Evolutionary conservation across 2,888 invertebrate genomes (phyloP), one percentile per base, ranked within the genome.

Genomic region (Pediacus dermestoides): DNA sequence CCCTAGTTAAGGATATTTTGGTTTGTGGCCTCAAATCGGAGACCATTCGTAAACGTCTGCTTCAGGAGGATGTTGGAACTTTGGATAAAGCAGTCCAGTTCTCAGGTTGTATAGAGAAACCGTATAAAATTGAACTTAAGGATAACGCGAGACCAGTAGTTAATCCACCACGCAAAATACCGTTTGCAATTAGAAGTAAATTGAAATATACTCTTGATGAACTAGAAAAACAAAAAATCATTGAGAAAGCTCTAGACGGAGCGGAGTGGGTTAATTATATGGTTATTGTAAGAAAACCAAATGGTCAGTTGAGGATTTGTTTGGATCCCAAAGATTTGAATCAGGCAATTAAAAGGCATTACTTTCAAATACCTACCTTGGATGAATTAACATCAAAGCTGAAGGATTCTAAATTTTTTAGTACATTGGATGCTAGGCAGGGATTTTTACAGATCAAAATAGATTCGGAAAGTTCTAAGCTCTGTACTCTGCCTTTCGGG

Each of bases 321-420:
- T 12, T 61, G 2, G 57, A 60, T 43, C 55, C 58, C 4, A 46
- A 46, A 21, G 23, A 58, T 34, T 41, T 61, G 31, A 63, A 63
- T 40, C 39, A 44, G 30, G 44, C 33, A 16, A 48, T 63, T 6
- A 37, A 45, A 21, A 26, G 28, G 9, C 22, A 38, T 14, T 26
- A 33, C 14, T 33, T 26, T 27, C 2, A 33, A 12, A 13, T 38
- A 12, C 38, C 33, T 4, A 38, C 33, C 4, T 18, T 38, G 4
- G 38, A 38, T 18, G 38, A 38, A 27, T 15, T 38, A 1, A 33
- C 33, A 10, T 7, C 8, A 15, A 33, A 32, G 27, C 9, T 38
- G 7, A 8, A 9, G 4, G 31, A 25, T 9, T 13, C 55, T 7
- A 53, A 47, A 40, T 4, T 53, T 1, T 61, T 58, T 32, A 52